Conservation (phyloP, 2,888 invertebrate species). For the Pemphredon lugubris region DNA sequence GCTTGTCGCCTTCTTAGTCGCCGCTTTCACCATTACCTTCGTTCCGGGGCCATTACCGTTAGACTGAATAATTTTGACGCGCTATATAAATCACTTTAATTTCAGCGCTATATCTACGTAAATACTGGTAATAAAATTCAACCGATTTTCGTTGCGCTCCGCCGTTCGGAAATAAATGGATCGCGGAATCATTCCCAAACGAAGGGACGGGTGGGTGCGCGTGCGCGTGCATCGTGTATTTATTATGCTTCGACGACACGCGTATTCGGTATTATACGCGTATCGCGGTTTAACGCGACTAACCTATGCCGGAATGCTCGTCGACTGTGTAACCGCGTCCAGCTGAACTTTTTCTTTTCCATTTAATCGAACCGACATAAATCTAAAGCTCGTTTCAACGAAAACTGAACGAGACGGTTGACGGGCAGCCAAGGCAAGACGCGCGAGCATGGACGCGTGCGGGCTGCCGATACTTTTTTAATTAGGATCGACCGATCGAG, state of each 20-base stretch:
- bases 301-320: too few species aligned
- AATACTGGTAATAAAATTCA: neutral
- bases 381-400: too few species aligned
- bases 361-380: too few species aligned
- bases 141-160: neutral
- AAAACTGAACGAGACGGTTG: too few species aligned
- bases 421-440: too few species aligned
- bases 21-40: constrained; percentile 8
- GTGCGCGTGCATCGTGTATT: neutral
- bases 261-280: too few species aligned
- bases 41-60: constrained; percentile 8
- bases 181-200: too few species aligned
- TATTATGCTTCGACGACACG: too few species aligned
- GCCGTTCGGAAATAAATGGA: neutral
- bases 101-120: neutral
- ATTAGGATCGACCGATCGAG: constrained; percentile 48
- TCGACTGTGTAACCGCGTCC: too few species aligned
- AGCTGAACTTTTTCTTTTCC: too few species aligned
- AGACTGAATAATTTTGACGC: constrained; percentile 11
- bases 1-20: constrained; percentile 11
- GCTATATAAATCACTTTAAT: constrained; percentile 3
- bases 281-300: too few species aligned
- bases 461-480: constrained; percentile 26
- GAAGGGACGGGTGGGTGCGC: neutral
- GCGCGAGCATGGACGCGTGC: neutral